Conservation (phyloP, 2,797 vertebrate species). For the Neoniphon sammara region DNA sequence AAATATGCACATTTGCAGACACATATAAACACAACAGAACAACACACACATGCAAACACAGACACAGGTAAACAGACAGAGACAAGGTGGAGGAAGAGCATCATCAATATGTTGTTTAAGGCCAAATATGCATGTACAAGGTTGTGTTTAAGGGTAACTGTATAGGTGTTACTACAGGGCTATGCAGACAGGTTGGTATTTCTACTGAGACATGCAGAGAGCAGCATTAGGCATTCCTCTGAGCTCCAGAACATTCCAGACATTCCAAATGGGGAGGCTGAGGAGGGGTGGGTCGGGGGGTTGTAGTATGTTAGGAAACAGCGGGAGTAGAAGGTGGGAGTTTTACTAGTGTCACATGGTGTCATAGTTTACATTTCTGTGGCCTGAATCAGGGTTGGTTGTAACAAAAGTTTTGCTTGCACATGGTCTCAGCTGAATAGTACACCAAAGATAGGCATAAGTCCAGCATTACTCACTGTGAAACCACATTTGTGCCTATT, state of each 20-base stretch:
- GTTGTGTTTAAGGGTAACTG: background rate
- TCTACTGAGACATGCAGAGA: slow-evolving; percentile 75
- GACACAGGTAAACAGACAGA: slow-evolving; percentile 39
- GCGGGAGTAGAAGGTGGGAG: slow-evolving; percentile 48
- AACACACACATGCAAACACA: background rate
- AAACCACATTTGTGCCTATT: slow-evolving; percentile 5
- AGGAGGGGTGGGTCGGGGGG: slow-evolving; percentile 59
- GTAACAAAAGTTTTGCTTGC: slow-evolving; percentile 41
- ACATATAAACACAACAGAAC: background rate
- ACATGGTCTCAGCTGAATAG: slow-evolving; percentile 21
- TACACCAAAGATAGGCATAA: slow-evolving; percentile 7
- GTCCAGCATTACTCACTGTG: background rate
- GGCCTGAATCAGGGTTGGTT: slow-evolving; percentile 67
- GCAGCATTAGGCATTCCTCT: slow-evolving; percentile 71
- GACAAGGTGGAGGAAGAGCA: slow-evolving; percentile 24
- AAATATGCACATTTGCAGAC: slow-evolving; percentile 1
- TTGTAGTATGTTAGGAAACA: slow-evolving; percentile 70
- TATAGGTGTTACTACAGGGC: slow-evolving; percentile 29
- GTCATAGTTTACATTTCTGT: slow-evolving; percentile 79
- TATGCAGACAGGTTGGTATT: slow-evolving; percentile 40
- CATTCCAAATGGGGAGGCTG: slow-evolving; percentile 82
- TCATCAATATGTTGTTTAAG: slow-evolving; percentile 15
- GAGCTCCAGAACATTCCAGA: slow-evolving; percentile 83
- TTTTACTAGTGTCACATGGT: slow-evolving; percentile 31
- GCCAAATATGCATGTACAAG: background rate